Conservation (phyloP, 2,113 vertebrate genomes). For the Pavo muticus region DNA sequence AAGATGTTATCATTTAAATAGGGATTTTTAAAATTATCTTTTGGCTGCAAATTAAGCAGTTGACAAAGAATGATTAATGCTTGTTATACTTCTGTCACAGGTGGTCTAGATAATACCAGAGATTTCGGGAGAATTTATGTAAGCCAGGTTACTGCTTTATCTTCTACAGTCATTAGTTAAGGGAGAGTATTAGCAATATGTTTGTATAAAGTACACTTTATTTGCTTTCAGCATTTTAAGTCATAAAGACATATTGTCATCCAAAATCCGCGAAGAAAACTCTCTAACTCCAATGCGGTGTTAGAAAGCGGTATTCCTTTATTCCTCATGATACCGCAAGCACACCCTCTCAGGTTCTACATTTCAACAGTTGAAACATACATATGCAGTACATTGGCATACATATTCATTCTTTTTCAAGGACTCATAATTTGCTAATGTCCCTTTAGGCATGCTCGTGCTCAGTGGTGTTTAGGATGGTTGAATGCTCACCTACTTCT, state of each 20-base stretch:
- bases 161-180: fast-evolving
- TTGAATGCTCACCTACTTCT: too few species aligned
- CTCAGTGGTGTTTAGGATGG: too few species aligned
- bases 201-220: not conserved
- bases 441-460: too few species aligned
- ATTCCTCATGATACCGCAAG: too few species aligned
- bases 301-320: too few species aligned
- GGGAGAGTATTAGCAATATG: not conserved
- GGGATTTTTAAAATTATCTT: not conserved
- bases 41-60: not conserved
- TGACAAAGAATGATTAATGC: not conserved
- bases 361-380: too few species aligned
- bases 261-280: too few species aligned
- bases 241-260: not conserved
- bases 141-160: not conserved
- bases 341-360: too few species aligned
- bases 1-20: not conserved
- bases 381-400: too few species aligned
- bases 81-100: not conserved
- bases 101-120: not conserved
- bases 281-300: too few species aligned
- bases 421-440: too few species aligned
- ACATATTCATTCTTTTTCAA: too few species aligned
- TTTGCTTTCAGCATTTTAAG: not conserved
- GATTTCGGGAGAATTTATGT: not conserved